Conservation (phyloP, 2,797 vertebrate genomes). For the Hapalemur alaotrensis region DNA sequence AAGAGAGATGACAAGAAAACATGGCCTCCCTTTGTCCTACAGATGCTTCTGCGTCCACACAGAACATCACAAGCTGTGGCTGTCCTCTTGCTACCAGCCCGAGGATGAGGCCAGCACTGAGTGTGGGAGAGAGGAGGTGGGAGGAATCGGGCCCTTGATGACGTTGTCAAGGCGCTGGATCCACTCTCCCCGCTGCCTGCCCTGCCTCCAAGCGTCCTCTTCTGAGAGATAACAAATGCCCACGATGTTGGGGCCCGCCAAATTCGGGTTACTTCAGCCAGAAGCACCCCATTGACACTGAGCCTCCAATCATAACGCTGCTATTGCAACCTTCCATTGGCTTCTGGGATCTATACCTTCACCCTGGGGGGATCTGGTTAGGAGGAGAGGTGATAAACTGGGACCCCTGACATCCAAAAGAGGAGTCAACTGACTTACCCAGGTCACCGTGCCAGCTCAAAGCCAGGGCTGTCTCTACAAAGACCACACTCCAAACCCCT, state of each 20-base stretch:
- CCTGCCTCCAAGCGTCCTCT: background rate
- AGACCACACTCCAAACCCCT: background rate
- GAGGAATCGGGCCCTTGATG: background rate
- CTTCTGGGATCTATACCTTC: background rate
- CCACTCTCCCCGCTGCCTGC: background rate
- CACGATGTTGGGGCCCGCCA: no score
- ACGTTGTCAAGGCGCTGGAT: background rate
- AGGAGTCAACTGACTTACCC: background rate
- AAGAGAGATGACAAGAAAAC: background rate
- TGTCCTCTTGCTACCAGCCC: background rate
- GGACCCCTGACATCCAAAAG: background rate
- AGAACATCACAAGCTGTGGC: accelerated
- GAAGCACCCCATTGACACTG: background rate
- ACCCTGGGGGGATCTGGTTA: background rate
- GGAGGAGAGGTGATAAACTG: background rate
- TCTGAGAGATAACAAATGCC: background rate
- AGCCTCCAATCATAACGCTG: background rate
- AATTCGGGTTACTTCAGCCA: background rate
- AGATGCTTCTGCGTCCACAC: background rate
- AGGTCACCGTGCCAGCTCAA: background rate
- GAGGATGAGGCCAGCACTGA: background rate
- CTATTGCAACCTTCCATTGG: background rate
- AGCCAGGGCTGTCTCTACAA: background rate
- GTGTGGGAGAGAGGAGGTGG: background rate
- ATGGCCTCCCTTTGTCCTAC: background rate